A percentile compares a stretch with the other conserved stretches of the same genome.
phyloP scores from a whole-genome alignment of 2,113 vertebrate species.

The Poicephalus meyeri region DNA sequence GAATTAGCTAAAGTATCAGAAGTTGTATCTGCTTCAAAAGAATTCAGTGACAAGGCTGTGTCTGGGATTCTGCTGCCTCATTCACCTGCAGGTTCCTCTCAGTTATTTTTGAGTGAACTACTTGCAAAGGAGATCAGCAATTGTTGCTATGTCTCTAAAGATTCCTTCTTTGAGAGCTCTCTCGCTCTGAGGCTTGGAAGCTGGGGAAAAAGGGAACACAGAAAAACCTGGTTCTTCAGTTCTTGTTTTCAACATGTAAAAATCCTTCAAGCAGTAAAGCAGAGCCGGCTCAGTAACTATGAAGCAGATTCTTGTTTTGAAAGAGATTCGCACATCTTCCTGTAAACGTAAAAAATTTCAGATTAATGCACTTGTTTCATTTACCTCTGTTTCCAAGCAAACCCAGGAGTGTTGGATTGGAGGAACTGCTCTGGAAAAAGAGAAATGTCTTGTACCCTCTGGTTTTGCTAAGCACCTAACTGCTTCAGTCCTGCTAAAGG shows the following conservation, averaged over 20 bases:
- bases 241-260: neutral
- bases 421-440: neutral
- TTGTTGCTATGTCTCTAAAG: neutral
- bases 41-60: neutral
- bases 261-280: neutral
- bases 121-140: neutral
- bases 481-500: neutral
- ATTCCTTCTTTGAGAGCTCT: neutral
- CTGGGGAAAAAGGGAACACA: neutral
- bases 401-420: neutral
- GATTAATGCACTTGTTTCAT: neutral
- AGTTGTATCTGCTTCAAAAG: conserved; percentile 5
- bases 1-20: neutral
- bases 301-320: neutral
- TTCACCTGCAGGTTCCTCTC: neutral
- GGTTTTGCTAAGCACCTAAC: neutral
- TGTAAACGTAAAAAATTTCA: neutral
- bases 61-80: neutral
- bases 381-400: neutral
- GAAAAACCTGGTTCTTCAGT: neutral
- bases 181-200: neutral
- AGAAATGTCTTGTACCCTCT: neutral
- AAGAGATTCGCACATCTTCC: neutral
- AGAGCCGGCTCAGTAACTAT: neutral
- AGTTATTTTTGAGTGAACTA: neutral